These are phyloP conservation scores for Anthonomus grandis DNA, from an alignment of 1,140 invertebrate genomes.

Conservation along the genomic window DNA sequence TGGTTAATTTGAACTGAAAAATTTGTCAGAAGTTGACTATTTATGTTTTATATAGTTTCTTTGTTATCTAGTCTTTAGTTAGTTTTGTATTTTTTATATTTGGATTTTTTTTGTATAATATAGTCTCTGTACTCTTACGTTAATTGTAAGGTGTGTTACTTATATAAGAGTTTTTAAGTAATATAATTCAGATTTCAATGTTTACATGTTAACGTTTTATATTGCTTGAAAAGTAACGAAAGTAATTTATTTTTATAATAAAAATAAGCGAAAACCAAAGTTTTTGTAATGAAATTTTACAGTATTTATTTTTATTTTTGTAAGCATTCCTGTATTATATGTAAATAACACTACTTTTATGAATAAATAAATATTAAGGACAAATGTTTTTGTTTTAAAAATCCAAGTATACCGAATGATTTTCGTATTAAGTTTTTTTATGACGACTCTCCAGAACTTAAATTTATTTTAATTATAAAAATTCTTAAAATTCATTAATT, in stretches of 20 bases:
- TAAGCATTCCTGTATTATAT: constrained; percentile 13
- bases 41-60: constrained; percentile 7
- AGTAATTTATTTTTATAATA: constrained; percentile 27
- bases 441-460: too few relatives aligned
- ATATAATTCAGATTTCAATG: constrained; percentile 2
- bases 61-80: constrained; percentile 25
- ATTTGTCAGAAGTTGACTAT: background rate
- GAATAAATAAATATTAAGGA: constrained; percentile 22
- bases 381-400: background rate
- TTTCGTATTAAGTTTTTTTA: too few relatives aligned
- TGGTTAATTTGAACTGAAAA: background rate
- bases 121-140: constrained; percentile 8
- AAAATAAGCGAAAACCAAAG: constrained; percentile 28
- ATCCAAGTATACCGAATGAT: too few relatives aligned
- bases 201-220: constrained; percentile 10
- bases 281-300: constrained; percentile 27
- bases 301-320: constrained; percentile 27
- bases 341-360: constrained; percentile 22
- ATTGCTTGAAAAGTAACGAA: constrained; percentile 17
- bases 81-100: constrained; percentile 19
- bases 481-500: too few relatives aligned
- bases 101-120: constrained; percentile 15
- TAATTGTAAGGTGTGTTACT: constrained; percentile 21
- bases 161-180: constrained; percentile 11
- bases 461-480: too few relatives aligned